Evolutionary conservation across 2,113 vertebrate species (phyloP).

Genomic region (Dissostichus mawsoni): DNA sequence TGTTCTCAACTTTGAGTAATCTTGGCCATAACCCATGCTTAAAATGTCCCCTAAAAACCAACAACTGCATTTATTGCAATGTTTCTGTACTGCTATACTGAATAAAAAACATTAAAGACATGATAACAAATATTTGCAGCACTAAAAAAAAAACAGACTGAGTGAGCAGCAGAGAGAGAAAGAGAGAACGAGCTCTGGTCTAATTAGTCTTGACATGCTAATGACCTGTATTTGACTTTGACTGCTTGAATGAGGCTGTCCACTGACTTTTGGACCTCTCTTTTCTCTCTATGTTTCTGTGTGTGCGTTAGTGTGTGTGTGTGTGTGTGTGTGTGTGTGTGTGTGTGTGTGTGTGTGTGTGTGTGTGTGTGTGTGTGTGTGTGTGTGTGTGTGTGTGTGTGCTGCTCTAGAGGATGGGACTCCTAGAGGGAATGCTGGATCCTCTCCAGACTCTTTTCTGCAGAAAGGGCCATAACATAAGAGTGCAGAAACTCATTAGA

Average conservation of each 20-base stretch:
- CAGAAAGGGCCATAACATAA: slow-evolving; percentile 19
- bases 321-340: slow-evolving; percentile 24
- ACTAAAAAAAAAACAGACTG: not conserved
- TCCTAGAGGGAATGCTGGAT: slow-evolving; percentile 57
- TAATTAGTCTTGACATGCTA: slow-evolving; percentile 71
- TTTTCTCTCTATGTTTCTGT: no score
- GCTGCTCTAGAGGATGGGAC: slow-evolving; percentile 43
- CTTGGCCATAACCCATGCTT: no score
- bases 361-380: not conserved
- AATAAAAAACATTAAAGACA: no score
- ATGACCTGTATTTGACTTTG: slow-evolving; percentile 60
- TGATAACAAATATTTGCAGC: no score
- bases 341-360: slow-evolving; percentile 31
- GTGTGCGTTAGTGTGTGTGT: not conserved
- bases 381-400: not conserved
- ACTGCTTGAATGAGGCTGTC: slow-evolving; percentile 57
- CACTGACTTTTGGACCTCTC: slow-evolving; percentile 51
- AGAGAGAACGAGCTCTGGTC: slow-evolving; percentile 6
- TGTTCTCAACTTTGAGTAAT: no score
- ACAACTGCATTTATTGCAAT: no score
- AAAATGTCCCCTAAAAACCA: no score
- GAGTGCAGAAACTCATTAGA: slow-evolving; percentile 64
- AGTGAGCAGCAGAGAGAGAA: not conserved
- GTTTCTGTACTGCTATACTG: no score
- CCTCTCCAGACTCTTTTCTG: slow-evolving; percentile 62